A percentile compares a stretch with the other conserved stretches of the same genome.
Conservation (phyloP, 2,888 invertebrate genomes). For the Drosophila affinis region DNA sequence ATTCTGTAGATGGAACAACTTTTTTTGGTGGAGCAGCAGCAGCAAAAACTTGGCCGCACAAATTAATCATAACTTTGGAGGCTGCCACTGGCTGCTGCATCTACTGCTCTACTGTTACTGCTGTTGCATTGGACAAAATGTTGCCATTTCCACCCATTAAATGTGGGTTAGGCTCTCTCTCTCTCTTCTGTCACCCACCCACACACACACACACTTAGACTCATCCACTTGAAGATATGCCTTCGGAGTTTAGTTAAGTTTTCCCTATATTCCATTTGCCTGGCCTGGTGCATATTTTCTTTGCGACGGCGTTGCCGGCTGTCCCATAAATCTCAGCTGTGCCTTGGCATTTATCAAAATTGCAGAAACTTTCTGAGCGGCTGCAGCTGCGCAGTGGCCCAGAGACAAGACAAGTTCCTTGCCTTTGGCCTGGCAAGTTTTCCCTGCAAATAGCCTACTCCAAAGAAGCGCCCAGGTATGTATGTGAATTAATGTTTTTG, state of each 20-base stretch:
- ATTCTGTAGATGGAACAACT: conserved; percentile 40
- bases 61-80: conserved; percentile 80
- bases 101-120: conserved; percentile 22
- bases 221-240: conserved; percentile 20
- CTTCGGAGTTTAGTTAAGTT: conserved; percentile 1
- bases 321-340: conserved; percentile 67
- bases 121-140: conserved; percentile 28
- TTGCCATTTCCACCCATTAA: conserved; percentile 60
- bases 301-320: conserved; percentile 41
- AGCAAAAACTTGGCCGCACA: conserved; percentile 71
- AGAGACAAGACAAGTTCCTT: conserved; percentile 35
- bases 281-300: conserved; percentile 45
- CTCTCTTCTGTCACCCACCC: not conserved
- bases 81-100: conserved; percentile 36
- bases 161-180: conserved; percentile 59
- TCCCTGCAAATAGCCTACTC: conserved; percentile 33
- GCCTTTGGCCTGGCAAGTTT: conserved; percentile 41
- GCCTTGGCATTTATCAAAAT: conserved; percentile 62
- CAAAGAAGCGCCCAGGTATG: conserved; percentile 5
- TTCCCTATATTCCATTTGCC: conserved; percentile 40
- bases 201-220: not conserved
- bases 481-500: not conserved
- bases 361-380: conserved; percentile 47
- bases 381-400: conserved; percentile 61
- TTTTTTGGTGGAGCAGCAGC: conserved; percentile 64